Evolutionary conservation across 2,113 vertebrate species (phyloP).

Genomic region (Planiliza haematocheilus): DNA sequence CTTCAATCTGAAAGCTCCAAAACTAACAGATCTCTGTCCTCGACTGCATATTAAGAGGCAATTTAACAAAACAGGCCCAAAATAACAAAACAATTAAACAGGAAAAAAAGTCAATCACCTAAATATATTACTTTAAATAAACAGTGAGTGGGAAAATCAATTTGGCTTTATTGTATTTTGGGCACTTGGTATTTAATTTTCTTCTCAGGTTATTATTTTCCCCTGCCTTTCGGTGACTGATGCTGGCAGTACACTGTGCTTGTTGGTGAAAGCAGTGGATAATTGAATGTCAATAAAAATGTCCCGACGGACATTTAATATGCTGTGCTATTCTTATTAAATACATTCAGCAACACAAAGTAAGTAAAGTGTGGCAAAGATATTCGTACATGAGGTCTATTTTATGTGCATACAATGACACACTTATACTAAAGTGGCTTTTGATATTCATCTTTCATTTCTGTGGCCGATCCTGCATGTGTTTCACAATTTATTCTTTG

Average conservation of each 20-base stretch:
- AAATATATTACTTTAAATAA: constrained; percentile 11
- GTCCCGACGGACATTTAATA: background rate
- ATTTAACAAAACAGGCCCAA: constrained; percentile 1
- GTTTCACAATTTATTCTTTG: background rate
- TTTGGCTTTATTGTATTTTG: background rate
- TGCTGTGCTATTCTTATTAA: background rate
- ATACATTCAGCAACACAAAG: background rate
- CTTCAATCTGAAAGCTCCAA: constrained; percentile 2
- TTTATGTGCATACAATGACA: background rate
- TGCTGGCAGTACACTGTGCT: background rate
- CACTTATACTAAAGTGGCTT: too few relatives aligned
- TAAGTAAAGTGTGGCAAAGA: too few relatives aligned
- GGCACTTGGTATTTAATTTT: background rate
- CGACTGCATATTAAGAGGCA: constrained; percentile 6
- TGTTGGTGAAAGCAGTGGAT: background rate
- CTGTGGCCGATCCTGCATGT: too few relatives aligned
- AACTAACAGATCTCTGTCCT: background rate
- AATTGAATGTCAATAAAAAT: constrained; percentile 8
- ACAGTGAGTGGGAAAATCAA: background rate
- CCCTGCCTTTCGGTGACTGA: too few relatives aligned
- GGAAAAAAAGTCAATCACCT: background rate
- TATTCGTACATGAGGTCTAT: background rate
- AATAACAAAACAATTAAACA: background rate
- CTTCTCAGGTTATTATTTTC: background rate
- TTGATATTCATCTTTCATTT: too few relatives aligned